These are phyloP conservation scores for Venusia cambrica DNA, from an alignment of 2,888 invertebrate genomes.

Conservation along the genomic window DNA sequence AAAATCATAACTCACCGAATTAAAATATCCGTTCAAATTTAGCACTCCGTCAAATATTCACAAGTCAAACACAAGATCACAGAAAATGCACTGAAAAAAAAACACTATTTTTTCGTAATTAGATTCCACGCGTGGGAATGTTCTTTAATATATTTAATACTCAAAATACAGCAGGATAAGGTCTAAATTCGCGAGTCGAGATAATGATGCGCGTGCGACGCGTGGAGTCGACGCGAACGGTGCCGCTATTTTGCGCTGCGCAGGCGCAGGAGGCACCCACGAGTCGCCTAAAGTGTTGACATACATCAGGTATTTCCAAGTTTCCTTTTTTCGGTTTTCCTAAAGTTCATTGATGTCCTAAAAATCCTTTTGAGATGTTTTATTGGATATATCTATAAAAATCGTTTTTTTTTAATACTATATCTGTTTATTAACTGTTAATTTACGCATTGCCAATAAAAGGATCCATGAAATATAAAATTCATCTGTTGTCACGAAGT, in stretches of 20 bases:
- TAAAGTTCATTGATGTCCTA: constrained; percentile 11
- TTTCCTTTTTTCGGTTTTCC: constrained; percentile 34
- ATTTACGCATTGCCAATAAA: too few relatives aligned
- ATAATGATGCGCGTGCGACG: constrained; percentile 37
- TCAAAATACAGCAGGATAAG: constrained; percentile 23
- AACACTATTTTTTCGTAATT: constrained; percentile 13
- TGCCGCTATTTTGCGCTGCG: constrained; percentile 65
- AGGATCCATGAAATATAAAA: too few relatives aligned
- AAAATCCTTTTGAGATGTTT: background rate
- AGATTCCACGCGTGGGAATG: constrained; percentile 9
- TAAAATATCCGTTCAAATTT: constrained; percentile 20
- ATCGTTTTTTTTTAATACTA: too few relatives aligned
- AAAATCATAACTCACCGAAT: constrained; percentile 15
- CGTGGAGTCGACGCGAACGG: constrained; percentile 60
- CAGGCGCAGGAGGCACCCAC: constrained; percentile 39
- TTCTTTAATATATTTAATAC: constrained; percentile 7
- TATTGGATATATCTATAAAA: background rate
- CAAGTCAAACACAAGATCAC: constrained; percentile 11
- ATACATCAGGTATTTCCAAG: constrained; percentile 39
- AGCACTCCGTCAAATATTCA: constrained; percentile 24
- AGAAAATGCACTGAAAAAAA: constrained; percentile 9
- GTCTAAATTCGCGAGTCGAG: constrained; percentile 34
- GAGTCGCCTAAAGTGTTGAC: constrained; percentile 46
- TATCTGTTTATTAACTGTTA: too few relatives aligned
- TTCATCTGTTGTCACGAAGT: too few relatives aligned